Evolutionary conservation across 2,113 vertebrate species (phyloP), one percentile per base, ranked within the genome.

Genomic region (Ammodytes dubius): DNA sequence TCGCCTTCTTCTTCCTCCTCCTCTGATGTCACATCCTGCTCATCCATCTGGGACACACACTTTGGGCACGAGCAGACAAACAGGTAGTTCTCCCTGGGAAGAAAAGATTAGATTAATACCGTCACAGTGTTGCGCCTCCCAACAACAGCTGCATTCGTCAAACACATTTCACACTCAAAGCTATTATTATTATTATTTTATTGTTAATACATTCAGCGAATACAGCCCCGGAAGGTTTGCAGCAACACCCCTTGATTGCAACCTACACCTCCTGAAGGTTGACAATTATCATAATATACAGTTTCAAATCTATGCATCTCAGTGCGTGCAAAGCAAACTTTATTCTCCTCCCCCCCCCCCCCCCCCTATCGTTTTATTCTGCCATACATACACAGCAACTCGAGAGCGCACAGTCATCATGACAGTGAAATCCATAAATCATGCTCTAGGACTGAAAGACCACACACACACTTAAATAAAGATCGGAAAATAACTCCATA

Each of bases 21-120:
- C 0, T 99, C 98, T 0, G 98, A 99, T 4, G 98, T 99, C 90
- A 97, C 71, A 0, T 98, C 98, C 0, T 95, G 94, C 4, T 99
- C 98, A 0, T 97, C 96, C 2, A 94, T 95, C 95, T 99, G 97
- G 1, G 95, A 95, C 70, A 96, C 79, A 90, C 98, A 99, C 95
- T 98, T 99, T 65, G 96, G 96, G 86, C 98, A 99, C 11, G 97
- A 97, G 93, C 98, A 99, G 80, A 95, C 91, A 10, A 99, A 99
- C 82, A 99, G 94, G 92, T 99, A 99, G 94, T 99, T 99, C 93
- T 99, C 98, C 95, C 98, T 99, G 90, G 39, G 70, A 83, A 63
- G 57, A 27, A 76, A 87, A 74, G 1, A 17, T 4, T 14, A 27
- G 27, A 27, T 27, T 27, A 27, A 39, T 15, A 2, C 27, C 57